phyloP scores from a whole-genome alignment of 2,113 vertebrate genomes.

The Rhombomys opimus region DNA sequence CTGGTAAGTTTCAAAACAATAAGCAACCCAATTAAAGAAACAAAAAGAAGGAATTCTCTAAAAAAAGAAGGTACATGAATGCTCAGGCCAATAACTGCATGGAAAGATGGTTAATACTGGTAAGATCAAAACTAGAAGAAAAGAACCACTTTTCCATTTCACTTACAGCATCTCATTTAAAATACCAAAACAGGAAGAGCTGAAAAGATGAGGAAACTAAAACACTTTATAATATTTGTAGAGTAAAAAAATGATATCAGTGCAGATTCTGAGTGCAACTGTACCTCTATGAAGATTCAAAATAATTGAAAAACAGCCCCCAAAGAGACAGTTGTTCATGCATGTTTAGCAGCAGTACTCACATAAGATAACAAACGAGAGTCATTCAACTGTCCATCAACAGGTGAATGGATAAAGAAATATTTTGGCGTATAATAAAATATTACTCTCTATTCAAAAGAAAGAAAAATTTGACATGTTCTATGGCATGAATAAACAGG shows the following conservation, averaged over 20 bases:
- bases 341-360: background rate
- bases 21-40: background rate
- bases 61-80: background rate
- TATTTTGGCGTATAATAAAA: background rate
- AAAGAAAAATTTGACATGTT: background rate
- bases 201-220: background rate
- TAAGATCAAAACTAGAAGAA: background rate
- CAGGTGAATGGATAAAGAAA: background rate
- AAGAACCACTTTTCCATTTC: background rate
- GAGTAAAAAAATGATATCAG: background rate
- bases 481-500: background rate
- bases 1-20: background rate
- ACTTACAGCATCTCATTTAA: background rate
- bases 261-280: background rate
- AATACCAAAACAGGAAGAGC: background rate
- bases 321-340: background rate
- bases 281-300: background rate
- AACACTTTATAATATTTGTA: background rate
- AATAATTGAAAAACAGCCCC: background rate
- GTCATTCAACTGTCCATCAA: background rate
- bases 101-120: background rate
- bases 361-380: background rate
- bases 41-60: background rate
- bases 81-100: background rate
- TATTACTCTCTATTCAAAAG: background rate